Conservation (phyloP, 2,888 invertebrate genomes). For the Melanophora roralis region DNA sequence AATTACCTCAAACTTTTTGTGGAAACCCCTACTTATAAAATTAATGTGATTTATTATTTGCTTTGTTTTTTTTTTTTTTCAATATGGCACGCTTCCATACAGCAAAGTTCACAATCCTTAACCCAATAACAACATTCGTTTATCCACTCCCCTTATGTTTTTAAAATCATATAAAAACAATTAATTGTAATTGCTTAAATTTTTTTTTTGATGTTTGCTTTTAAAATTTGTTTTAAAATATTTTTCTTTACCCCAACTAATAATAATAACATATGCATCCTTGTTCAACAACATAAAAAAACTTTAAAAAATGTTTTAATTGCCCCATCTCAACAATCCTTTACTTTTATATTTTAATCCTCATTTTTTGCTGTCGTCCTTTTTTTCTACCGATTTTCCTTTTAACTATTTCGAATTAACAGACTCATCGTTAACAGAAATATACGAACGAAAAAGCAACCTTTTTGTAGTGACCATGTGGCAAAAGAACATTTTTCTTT, state of each 20-base stretch:
- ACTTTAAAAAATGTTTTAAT: not conserved
- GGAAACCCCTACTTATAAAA: too few relatives aligned
- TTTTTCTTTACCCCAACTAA: not conserved
- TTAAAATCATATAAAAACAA: not conserved
- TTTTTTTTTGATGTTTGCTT: not conserved
- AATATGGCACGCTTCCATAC: not conserved
- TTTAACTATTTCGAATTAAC: conserved; percentile 35
- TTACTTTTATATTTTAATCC: conserved; percentile 42
- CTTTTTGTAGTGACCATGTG: conserved; percentile 41
- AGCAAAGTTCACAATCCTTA: not conserved
- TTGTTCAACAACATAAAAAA: not conserved
- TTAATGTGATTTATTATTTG: too few relatives aligned
- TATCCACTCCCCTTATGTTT: not conserved
- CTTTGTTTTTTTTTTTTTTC: not conserved
- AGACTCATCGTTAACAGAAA: conserved; percentile 45
- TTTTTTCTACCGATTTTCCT: conserved; percentile 16
- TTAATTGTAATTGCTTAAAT: conserved; percentile 20
- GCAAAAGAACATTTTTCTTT: conserved; percentile 16
- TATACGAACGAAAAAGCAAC: not conserved
- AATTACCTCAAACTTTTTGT: too few relatives aligned
- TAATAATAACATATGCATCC: not conserved
- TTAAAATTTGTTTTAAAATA: not conserved
- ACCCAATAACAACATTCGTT: too few relatives aligned
- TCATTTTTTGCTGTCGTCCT: not conserved
- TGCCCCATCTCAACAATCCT: conserved; percentile 16